A percentile compares a stretch with the other conserved stretches of the same genome.
These are phyloP conservation scores for Melanostoma mellinum DNA, from an alignment of 2,888 invertebrate genomes.

Conservation along the genomic window DNA sequence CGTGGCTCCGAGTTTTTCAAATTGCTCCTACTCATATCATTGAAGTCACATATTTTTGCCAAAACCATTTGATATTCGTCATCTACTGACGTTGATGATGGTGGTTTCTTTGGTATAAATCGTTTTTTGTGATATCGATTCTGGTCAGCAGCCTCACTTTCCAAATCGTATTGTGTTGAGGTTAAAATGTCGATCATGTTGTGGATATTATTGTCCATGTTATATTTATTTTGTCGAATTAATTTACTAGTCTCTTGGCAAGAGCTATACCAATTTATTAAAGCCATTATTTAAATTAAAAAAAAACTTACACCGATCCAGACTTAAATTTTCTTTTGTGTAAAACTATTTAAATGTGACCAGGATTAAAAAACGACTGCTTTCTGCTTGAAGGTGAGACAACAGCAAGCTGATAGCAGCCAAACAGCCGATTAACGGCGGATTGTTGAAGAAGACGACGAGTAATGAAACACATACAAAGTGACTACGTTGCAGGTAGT, in stretches of 20 bases:
- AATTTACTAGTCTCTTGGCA: slow-evolving; percentile 61
- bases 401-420: slow-evolving; percentile 56
- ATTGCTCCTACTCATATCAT: slow-evolving; percentile 5
- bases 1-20: slow-evolving; percentile 48
- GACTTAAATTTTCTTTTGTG: slow-evolving; percentile 28
- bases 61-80: slow-evolving; percentile 26
- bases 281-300: slow-evolving; percentile 47
- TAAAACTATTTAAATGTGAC: slow-evolving; percentile 51
- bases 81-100: slow-evolving; percentile 3
- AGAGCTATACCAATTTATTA: slow-evolving; percentile 62
- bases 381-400: slow-evolving; percentile 43
- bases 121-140: slow-evolving; percentile 46
- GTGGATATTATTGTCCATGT: slow-evolving; percentile 62
- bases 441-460: slow-evolving; percentile 54
- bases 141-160: slow-evolving; percentile 50
- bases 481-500: too few relatives aligned
- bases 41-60: slow-evolving; percentile 37
- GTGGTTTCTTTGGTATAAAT: slow-evolving; percentile 36
- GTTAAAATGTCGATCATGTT: slow-evolving; percentile 70
- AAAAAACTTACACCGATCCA: slow-evolving; percentile 57
- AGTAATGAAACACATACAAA: slow-evolving; percentile 33
- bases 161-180: slow-evolving; percentile 58
- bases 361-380: slow-evolving; percentile 49
- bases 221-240: slow-evolving; percentile 59
- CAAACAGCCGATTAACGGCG: slow-evolving; percentile 62